Percentiles rank a stretch among this genome's conserved stretches.
These are phyloP conservation scores for Cossypha dichroa DNA, from an alignment of 2,797 vertebrate species.

Conservation along the genomic window DNA sequence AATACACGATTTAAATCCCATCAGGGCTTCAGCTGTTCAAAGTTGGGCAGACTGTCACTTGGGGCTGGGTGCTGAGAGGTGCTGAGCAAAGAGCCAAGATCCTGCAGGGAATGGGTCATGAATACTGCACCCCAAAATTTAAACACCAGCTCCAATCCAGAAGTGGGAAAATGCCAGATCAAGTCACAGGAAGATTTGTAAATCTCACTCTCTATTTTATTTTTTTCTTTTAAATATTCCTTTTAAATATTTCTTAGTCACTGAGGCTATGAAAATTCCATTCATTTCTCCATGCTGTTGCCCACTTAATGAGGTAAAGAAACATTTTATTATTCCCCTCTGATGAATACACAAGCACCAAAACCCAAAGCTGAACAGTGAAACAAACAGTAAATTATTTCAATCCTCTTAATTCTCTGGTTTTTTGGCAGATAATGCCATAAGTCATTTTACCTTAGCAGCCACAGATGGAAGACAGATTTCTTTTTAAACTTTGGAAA, in stretches of 20 bases:
- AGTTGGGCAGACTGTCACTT: neutral
- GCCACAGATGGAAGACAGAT: neutral
- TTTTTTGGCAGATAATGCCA: neutral
- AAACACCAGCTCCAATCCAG: neutral
- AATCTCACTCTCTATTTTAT: neutral
- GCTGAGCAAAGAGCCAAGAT: neutral
- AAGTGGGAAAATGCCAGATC: neutral
- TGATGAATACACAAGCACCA: slow-evolving; percentile 9
- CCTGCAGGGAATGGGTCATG: neutral
- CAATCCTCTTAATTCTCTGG: neutral
- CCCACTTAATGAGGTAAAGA: slow-evolving; percentile 34
- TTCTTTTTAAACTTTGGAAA: neutral
- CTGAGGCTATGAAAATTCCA: slow-evolving; percentile 15
- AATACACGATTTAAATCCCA: neutral
- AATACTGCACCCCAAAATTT: neutral
- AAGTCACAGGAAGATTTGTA: neutral
- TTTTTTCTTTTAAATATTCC: neutral
- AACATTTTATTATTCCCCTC: slow-evolving; percentile 19
- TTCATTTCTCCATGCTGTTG: neutral
- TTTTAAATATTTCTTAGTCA: neutral
- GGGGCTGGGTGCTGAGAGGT: neutral
- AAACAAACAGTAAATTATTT: slow-evolving; percentile 33
- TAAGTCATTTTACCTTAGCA: neutral
- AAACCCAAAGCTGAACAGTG: neutral
- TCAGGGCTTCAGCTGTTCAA: neutral